Percentiles rank a stretch among this genome's conserved stretches.
These are phyloP conservation scores for Grantiella picta DNA, from an alignment of 2,113 vertebrate species.

Conservation along the genomic window DNA sequence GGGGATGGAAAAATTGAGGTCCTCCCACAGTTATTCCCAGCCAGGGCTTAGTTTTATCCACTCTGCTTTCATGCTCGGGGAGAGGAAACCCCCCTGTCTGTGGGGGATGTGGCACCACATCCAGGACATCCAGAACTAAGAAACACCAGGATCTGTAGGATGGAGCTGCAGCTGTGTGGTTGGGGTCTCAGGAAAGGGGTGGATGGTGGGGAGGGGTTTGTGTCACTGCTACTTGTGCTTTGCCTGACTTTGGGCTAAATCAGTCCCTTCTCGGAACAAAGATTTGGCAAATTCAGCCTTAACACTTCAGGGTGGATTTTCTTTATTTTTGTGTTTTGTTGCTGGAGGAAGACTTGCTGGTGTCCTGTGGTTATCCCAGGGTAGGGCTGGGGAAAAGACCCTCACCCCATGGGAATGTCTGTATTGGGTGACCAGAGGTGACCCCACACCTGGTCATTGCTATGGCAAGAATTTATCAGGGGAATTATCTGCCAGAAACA, in stretches of 20 bases:
- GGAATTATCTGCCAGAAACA: neutral
- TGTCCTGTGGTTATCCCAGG: neutral
- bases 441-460: neutral
- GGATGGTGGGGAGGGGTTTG: neutral
- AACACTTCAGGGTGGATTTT: neutral
- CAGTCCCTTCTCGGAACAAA: neutral
- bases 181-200: neutral
- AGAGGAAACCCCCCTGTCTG: accelerated
- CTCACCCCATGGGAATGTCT: accelerated
- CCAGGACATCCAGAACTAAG: neutral
- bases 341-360: neutral
- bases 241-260: neutral
- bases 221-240: conserved; percentile 6
- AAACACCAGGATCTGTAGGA: neutral
- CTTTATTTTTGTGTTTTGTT: neutral
- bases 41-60: neutral
- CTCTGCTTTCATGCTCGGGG: neutral
- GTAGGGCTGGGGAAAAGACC: neutral
- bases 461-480: neutral
- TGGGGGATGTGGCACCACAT: accelerated
- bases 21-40: neutral
- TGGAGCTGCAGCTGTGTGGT: neutral
- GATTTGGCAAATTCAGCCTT: conserved; percentile 5
- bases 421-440: neutral
- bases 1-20: accelerated